Base-by-base conservation (phyloP, 1,140 invertebrate species). In the Drosophila sturtevanti region DNA sequence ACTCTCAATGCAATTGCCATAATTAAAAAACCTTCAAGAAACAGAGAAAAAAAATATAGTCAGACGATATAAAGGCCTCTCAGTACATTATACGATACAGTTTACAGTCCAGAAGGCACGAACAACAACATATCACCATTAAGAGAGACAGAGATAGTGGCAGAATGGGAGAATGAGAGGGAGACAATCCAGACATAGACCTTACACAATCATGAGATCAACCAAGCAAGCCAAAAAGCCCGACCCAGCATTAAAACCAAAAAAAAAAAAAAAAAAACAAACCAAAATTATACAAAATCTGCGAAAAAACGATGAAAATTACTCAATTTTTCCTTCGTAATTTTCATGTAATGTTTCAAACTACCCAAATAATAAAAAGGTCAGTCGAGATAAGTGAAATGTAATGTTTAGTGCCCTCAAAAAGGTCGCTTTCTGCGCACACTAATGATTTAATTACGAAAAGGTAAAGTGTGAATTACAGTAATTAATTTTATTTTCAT, bases 91-190 rank as follows among this genome's bases (percentile, higher is more conserved):
- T 31, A n/a, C 56, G 55, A 16, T 31, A n/a, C 56, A 59, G 71
- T 87, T 87, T 82, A 89, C 82, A 87, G 82, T 89, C 76, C 82
- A 87, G 82, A 89, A 89, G 81, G 72, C 82, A 87, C 82, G 79
- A 67, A 72, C n/a, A 24, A 31, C 74, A 74, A 62, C 77, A 48
- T 21, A 48, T 9, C 41, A 6, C 4, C 41, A 44, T 44, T 44
- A 14, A 72, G 48, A 60, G 54, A 52, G 52, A 55, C 31, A 35
- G 38, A 61, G 48, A 10, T 2, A 58, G 16, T 58, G 70, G 31
- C 21, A 14, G 44, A 11, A 12, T 62, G 70, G 21, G 34, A 14
- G 44, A 11, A 12, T 27, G 24, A 14, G 11, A 4, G 11, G 37
- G 75, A 14, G 48, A 61, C 56, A 74, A 68, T 67, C 77, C 58